A percentile compares a stretch with the other conserved stretches of the same genome.
Conservation (phyloP, 2,113 vertebrate genomes). For the Hipposideros armiger region DNA sequence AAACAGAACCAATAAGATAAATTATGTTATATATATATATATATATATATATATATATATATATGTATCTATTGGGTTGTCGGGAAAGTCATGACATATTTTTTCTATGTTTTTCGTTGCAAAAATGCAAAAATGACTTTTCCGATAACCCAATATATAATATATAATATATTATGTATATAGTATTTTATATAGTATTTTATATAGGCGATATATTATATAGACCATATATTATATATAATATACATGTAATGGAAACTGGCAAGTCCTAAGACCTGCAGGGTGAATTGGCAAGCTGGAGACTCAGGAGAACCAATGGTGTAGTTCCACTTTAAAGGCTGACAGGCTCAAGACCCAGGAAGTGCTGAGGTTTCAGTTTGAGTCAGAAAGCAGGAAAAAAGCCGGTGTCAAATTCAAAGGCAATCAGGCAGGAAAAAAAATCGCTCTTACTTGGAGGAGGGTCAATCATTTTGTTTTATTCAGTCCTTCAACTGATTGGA, state of each 20-base stretch:
- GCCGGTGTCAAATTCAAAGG: neutral
- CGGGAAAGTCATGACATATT: too few relatives aligned
- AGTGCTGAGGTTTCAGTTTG: neutral
- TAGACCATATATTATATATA: too few relatives aligned
- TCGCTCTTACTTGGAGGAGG: neutral
- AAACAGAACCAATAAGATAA: neutral
- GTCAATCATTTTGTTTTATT: neutral
- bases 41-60: neutral
- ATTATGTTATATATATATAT: too few relatives aligned
- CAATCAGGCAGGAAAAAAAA: neutral
- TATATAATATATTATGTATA: too few relatives aligned
- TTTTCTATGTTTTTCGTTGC: too few relatives aligned
- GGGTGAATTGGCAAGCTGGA: neutral
- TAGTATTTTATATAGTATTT: too few relatives aligned
- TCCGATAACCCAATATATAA: too few relatives aligned
- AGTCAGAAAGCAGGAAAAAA: neutral
- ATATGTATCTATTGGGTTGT: too few relatives aligned
- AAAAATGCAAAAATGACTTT: too few relatives aligned
- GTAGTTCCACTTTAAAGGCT: neutral
- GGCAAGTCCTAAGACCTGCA: neutral
- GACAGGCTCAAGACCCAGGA: neutral
- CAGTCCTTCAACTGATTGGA: neutral
- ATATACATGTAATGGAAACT: neutral
- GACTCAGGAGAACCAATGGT: neutral
- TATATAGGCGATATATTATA: too few relatives aligned